Evolutionary conservation across 2,888 invertebrate species (phyloP).

Genomic region (Steinernema carpocapsae): DNA sequence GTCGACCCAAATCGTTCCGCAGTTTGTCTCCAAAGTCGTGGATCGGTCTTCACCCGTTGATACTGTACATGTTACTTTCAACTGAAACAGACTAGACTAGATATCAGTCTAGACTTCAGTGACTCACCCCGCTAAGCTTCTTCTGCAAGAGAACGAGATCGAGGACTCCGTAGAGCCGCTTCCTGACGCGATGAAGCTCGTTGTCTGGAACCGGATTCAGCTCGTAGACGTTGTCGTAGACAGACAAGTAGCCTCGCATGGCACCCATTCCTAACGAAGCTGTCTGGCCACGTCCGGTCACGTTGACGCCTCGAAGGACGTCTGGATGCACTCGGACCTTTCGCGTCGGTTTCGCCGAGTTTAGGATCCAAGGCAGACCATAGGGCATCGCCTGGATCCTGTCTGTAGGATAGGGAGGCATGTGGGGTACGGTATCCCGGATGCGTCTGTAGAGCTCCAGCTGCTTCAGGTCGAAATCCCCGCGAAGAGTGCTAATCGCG

Average conservation of each 20-base stretch:
- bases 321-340: slow-evolving; percentile 29
- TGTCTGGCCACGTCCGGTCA: slow-evolving; percentile 26
- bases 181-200: slow-evolving; percentile 8
- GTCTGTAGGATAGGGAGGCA: slow-evolving; percentile 11
- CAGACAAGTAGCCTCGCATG: slow-evolving; percentile 53
- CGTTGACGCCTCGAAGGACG: slow-evolving; percentile 38
- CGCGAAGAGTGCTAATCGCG: neutral
- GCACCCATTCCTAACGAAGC: slow-evolving; percentile 47
- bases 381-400: neutral
- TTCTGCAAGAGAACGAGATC: slow-evolving; percentile 19
- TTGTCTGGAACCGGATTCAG: slow-evolving; percentile 41
- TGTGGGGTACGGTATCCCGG: neutral
- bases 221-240: slow-evolving; percentile 57
- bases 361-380: neutral
- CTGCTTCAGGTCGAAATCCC: neutral
- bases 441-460: neutral
- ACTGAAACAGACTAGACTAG: neutral
- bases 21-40: neutral
- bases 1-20: slow-evolving; percentile 28
- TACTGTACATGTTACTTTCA: neutral
- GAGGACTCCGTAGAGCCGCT: neutral
- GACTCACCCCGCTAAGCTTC: neutral
- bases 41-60: neutral
- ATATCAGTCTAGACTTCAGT: neutral
- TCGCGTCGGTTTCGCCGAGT: too few species aligned